phyloP scores from a whole-genome alignment of 2,888 invertebrate genomes.

The Rhagophthalmus giganteus region DNA sequence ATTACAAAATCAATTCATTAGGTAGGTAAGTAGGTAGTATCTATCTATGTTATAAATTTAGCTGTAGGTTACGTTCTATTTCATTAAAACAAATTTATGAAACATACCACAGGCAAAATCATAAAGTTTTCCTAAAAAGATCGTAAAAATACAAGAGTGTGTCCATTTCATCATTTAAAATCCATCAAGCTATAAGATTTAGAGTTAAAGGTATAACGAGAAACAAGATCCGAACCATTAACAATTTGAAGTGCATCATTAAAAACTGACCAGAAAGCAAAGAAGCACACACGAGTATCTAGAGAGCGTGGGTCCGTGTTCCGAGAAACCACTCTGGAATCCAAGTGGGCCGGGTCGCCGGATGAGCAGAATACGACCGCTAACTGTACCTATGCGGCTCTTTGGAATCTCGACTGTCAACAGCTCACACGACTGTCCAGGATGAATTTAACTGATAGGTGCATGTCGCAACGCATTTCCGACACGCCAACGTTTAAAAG shows the following conservation, averaged over 20 bases:
- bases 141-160: background rate
- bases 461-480: slow-evolving; percentile 16
- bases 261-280: background rate
- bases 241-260: background rate
- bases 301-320: slow-evolving; percentile 36
- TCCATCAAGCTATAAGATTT: background rate
- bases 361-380: slow-evolving; percentile 35
- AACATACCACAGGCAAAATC: too few relatives aligned
- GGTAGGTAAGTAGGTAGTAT: too few relatives aligned
- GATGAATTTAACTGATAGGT: slow-evolving; percentile 18
- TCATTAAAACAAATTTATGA: too few relatives aligned
- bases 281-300: background rate
- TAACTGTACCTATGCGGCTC: slow-evolving; percentile 27
- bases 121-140: background rate
- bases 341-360: slow-evolving; percentile 48
- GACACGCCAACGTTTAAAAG: background rate
- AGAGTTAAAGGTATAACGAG: background rate
- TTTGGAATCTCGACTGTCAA: slow-evolving; percentile 34
- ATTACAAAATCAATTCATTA: too few relatives aligned
- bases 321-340: slow-evolving; percentile 46
- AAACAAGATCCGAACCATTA: background rate
- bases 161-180: too few relatives aligned
- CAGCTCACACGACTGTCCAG: slow-evolving; percentile 30
- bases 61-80: too few relatives aligned
- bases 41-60: too few relatives aligned